Evolutionary conservation across 2,113 vertebrate species (phyloP).

Genomic region (Thunnus maccoyii): DNA sequence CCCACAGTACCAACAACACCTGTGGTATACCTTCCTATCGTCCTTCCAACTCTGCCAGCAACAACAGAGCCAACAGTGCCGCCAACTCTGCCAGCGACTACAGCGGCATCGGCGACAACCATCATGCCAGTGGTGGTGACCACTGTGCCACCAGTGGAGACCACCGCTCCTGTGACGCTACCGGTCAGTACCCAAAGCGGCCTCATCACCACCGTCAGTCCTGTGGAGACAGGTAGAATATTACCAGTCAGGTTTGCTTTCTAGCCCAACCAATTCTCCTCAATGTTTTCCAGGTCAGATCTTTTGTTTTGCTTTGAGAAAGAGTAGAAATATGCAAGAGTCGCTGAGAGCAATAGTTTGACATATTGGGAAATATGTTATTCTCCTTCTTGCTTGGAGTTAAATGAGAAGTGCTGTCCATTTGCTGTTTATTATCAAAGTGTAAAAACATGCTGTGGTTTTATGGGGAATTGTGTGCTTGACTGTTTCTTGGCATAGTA

Average conservation of each 20-base stretch:
- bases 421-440: too few species aligned
- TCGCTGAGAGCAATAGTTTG: neutral
- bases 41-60: constrained; percentile 28
- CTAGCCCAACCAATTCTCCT: constrained; percentile 48
- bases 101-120: constrained; percentile 46
- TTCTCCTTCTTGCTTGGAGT: neutral
- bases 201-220: constrained; percentile 79
- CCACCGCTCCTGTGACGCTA: constrained; percentile 68
- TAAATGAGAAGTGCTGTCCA: neutral
- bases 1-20: constrained; percentile 48
- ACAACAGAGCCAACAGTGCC: constrained; percentile 40
- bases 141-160: constrained; percentile 58
- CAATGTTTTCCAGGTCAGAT: constrained; percentile 54
- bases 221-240: constrained; percentile 86
- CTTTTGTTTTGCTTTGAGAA: neutral
- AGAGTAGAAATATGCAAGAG: neutral
- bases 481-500: too few species aligned
- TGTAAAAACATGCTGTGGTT: too few species aligned
- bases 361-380: neutral
- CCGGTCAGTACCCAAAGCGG: constrained; percentile 83
- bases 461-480: too few species aligned
- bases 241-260: constrained; percentile 75
- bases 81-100: constrained; percentile 52
- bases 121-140: constrained; percentile 58
- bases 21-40: constrained; percentile 42